Conservation (phyloP, 2,888 invertebrate species). For the Xestia xanthographa region DNA sequence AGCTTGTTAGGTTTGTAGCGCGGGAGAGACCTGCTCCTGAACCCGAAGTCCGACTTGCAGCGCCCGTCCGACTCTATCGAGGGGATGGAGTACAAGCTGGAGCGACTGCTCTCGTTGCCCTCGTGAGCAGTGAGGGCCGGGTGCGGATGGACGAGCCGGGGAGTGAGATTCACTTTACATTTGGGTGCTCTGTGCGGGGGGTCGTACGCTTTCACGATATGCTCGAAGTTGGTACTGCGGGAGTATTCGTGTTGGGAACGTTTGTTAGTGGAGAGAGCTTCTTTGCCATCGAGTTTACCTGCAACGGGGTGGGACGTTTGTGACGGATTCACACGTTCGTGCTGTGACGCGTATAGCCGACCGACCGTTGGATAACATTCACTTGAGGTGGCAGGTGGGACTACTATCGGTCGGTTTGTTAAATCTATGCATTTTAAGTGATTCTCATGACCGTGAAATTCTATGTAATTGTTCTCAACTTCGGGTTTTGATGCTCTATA, state of each 20-base stretch:
- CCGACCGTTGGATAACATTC: not conserved
- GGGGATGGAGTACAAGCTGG: constrained; percentile 83
- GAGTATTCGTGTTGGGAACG: constrained; percentile 79
- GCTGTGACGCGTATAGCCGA: constrained; percentile 8
- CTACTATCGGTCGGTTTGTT: constrained; percentile 1
- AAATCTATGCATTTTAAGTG: constrained; percentile 21
- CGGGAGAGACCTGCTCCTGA: constrained; percentile 79
- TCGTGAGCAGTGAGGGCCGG: constrained; percentile 64
- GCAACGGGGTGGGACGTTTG: constrained; percentile 66
- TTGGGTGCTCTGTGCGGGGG: constrained; percentile 75
- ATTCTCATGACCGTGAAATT: not conserved
- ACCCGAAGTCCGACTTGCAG: constrained; percentile 75
- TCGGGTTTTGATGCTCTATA: not conserved
- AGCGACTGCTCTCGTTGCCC: constrained; percentile 76
- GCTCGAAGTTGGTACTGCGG: constrained; percentile 80
- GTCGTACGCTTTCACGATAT: constrained; percentile 77
- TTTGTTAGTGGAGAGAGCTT: constrained; percentile 74
- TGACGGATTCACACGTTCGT: constrained; percentile 1
- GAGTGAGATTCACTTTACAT: constrained; percentile 81
- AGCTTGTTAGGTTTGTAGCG: constrained; percentile 70
- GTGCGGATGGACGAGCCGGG: constrained; percentile 59
- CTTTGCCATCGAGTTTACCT: constrained; percentile 76
- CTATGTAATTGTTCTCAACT: not conserved
- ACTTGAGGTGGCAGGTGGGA: not conserved
- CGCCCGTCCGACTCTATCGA: constrained; percentile 85